Evolutionary conservation across 2,113 vertebrate genomes (phyloP).

Genomic region (Alethe diademata): DNA sequence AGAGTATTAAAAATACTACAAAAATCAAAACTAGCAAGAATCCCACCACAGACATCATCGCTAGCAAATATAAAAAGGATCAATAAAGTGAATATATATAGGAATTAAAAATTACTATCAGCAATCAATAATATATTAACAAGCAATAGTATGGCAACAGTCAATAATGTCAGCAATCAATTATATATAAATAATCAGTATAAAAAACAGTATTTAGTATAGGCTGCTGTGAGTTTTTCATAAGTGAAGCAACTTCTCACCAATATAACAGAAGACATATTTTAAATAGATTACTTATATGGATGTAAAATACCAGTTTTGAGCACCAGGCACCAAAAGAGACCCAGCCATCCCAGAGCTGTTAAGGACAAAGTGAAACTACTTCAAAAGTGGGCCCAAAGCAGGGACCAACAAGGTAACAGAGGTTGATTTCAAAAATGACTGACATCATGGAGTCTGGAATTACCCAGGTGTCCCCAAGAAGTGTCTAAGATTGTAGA

Average conservation of each 20-base stretch:
- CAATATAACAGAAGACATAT: neutral
- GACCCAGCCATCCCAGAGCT: neutral
- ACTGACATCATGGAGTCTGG: accelerated
- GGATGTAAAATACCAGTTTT: neutral
- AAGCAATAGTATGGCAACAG: neutral
- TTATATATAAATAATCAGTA: neutral
- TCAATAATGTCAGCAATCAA: neutral
- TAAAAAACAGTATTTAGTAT: neutral
- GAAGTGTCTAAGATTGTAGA: neutral
- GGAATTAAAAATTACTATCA: neutral
- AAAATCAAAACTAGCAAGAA: neutral
- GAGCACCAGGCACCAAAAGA: neutral
- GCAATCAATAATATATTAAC: neutral
- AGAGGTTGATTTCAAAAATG: neutral
- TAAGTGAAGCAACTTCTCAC: neutral
- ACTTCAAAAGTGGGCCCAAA: neutral
- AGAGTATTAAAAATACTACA: neutral
- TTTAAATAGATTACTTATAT: neutral
- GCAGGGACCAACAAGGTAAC: accelerated
- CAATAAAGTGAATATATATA: neutral
- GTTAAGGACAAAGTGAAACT: neutral
- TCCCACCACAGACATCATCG: neutral
- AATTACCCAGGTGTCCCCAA: neutral
- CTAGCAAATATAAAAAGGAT: neutral
- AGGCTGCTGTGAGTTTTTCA: neutral